Evolutionary conservation across 2,113 vertebrate genomes (phyloP).

Genomic region (Arenaria interpres): DNA sequence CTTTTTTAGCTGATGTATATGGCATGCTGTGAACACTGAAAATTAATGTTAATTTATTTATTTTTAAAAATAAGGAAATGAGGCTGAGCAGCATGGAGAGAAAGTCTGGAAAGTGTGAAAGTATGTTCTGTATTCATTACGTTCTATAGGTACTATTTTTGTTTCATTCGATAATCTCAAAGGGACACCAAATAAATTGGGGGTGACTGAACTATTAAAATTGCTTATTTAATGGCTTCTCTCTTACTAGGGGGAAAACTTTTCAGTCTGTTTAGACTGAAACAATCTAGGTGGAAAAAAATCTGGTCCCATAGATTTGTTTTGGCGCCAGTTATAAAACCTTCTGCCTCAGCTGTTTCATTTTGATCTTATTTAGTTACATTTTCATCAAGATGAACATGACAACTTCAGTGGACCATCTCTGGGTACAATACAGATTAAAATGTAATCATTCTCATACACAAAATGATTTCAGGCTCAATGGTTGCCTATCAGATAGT

Average conservation of each 20-base stretch:
- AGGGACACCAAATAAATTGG: conserved; percentile 66
- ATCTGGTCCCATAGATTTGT: conserved; percentile 65
- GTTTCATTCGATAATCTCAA: conserved; percentile 67
- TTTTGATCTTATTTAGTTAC: conserved; percentile 68
- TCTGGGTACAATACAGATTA: background rate
- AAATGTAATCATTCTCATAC: background rate
- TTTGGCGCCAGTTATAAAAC: conserved; percentile 66
- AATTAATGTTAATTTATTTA: conserved; percentile 55
- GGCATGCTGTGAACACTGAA: background rate
- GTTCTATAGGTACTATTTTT: conserved; percentile 41
- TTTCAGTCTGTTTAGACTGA: conserved; percentile 72
- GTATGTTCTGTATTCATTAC: conserved; percentile 2
- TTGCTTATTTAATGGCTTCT: conserved; percentile 68
- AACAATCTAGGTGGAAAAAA: conserved; percentile 78
- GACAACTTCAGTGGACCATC: conserved; percentile 21
- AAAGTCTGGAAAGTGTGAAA: conserved; percentile 48
- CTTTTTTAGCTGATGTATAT: background rate
- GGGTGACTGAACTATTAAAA: conserved; percentile 68
- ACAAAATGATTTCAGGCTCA: background rate
- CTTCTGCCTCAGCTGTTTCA: conserved; percentile 59
- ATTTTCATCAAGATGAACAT: conserved; percentile 39
- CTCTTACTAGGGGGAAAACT: conserved; percentile 63
- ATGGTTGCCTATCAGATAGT: background rate
- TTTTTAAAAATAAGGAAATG: conserved; percentile 54
- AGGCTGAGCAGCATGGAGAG: background rate